Evolutionary conservation across 2,797 vertebrate species (phyloP), one percentile per base, ranked within the genome.

Genomic region (Bovichtus diacanthus): DNA sequence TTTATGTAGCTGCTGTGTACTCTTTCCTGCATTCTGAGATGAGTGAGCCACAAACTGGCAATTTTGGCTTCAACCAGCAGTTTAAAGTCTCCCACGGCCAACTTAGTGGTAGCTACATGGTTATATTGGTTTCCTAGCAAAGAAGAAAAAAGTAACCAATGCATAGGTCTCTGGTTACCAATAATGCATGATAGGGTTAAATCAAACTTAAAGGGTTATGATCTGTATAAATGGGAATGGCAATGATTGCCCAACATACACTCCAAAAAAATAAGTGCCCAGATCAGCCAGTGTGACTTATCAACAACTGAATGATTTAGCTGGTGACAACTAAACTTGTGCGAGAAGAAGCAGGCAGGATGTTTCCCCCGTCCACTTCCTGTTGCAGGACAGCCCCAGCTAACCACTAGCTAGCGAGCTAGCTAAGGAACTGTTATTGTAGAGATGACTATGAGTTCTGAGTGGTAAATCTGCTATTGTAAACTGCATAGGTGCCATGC

Each of bases 1-100:
- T 31, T 70, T 54, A 6, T 47, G 34, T 7, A 38, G 31, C 55
- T 29, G 29, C 15, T 70, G 25, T 67, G n/a, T 23, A 1, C 23
- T 49, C 29, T 13, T 23, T 27, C 15, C 51, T 36, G 55, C 8
- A 19, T 10, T 59, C 38, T 23, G 13, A 38, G 27, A 71, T 29
- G 43, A 66, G 47, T 43, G 29, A 44, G 53, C 39, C 56, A 46
- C 55, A 75, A 61, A 44, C 34, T 1, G 1, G 9, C 18, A 49
- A 29, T 55, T 76, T 61, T 59, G 66, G 53, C 46, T 79, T 13
- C 7, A 41, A 54, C 25, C 25, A 36, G 46, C 6, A 3, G 59
- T 74, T 69, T 64, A 3, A 15, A 10, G 7, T 70, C 51, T 74
- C n/a, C 31, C 2, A 47, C 29, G 18, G 36, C 25, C 25, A 69